Evolutionary conservation across 2,113 vertebrate genomes (phyloP).

Genomic region (Sander lucioperca): DNA sequence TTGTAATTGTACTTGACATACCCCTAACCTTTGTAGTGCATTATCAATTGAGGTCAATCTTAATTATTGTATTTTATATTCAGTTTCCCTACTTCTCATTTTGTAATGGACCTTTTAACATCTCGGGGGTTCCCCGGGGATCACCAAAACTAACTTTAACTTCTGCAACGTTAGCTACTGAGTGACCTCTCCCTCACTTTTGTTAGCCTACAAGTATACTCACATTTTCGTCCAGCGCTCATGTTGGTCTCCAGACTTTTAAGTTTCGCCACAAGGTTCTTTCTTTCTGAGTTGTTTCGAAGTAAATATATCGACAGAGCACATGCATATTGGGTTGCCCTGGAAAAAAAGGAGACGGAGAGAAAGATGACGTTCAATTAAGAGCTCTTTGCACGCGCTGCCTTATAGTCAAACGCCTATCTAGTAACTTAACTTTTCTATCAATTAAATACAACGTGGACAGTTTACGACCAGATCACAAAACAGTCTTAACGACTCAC

Average conservation of each 20-base stretch:
- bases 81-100: not conserved
- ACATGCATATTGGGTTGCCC: slow-evolving; percentile 94
- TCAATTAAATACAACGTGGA: not conserved
- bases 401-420: too few relatives aligned
- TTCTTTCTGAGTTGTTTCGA: slow-evolving; percentile 83
- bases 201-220: slow-evolving; percentile 75
- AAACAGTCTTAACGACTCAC: slow-evolving; percentile 70
- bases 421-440: not conserved
- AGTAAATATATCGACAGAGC: slow-evolving; percentile 91
- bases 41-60: not conserved
- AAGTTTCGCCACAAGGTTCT: slow-evolving; percentile 88
- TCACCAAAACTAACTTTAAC: not conserved
- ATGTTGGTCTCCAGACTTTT: slow-evolving; percentile 90
- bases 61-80: not conserved
- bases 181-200: not conserved
- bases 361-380: not conserved
- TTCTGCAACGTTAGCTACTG: not conserved
- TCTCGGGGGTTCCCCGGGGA: too few relatives aligned
- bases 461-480: not conserved
- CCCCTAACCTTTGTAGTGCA: not conserved
- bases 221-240: slow-evolving; percentile 95
- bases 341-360: slow-evolving; percentile 69
- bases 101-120: not conserved
- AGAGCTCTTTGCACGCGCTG: too few relatives aligned
- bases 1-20: not conserved